These are phyloP conservation scores for Choloepus didactylus DNA, from an alignment of 2,797 vertebrate genomes.

Conservation along the genomic window DNA sequence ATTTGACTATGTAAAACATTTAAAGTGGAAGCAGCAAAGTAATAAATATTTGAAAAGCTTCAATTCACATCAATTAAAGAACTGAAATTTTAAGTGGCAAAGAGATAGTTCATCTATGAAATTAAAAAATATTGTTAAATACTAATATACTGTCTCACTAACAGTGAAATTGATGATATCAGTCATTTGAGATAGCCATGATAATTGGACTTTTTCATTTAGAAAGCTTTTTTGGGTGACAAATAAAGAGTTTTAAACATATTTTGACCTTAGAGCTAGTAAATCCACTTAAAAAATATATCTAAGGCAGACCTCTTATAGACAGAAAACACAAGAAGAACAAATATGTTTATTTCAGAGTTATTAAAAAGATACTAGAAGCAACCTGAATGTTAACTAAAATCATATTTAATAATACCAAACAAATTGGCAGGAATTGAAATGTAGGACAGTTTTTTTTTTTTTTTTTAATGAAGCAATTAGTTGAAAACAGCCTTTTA, in stretches of 20 bases:
- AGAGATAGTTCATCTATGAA: neutral
- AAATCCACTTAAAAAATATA: neutral
- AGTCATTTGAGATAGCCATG: neutral
- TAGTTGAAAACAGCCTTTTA: neutral
- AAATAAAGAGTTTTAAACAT: conserved; percentile 28
- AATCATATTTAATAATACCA: neutral
- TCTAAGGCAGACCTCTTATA: neutral
- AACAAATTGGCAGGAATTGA: neutral
- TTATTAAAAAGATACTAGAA: conserved; percentile 16
- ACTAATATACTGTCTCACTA: neutral
- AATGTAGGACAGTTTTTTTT: neutral
- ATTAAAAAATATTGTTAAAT: neutral
- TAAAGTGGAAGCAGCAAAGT: neutral
- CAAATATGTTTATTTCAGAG: conserved; percentile 31
- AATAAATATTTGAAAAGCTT: neutral
- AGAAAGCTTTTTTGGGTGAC: neutral
- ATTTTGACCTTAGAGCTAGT: neutral
- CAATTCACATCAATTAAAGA: neutral
- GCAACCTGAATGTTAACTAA: neutral
- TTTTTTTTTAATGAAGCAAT: neutral
- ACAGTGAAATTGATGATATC: neutral
- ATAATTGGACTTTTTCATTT: conserved; percentile 19
- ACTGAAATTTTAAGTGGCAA: neutral
- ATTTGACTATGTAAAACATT: conserved; percentile 10
- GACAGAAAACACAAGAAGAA: neutral